Evolutionary conservation across 1,140 invertebrate genomes (phyloP).

Genomic region (Halesus radiatus): DNA sequence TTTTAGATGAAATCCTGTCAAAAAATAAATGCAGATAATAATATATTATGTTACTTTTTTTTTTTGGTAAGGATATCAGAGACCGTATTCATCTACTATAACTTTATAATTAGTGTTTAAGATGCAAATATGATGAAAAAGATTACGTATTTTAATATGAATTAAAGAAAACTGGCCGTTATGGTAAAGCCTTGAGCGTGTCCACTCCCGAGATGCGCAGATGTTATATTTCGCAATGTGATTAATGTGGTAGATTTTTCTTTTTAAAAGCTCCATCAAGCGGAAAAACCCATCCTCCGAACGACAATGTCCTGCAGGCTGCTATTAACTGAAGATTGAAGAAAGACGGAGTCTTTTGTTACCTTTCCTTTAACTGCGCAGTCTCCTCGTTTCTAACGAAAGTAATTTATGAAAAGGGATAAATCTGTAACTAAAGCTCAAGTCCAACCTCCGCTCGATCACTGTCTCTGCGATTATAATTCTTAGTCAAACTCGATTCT

Average conservation of each 20-base stretch:
- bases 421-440: constrained; percentile 51
- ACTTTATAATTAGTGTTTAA: no score
- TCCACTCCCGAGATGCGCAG: background rate
- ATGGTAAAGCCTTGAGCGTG: background rate
- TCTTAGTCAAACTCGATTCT: background rate
- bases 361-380: constrained; percentile 44
- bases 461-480: constrained; percentile 13
- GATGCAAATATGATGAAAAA: no score
- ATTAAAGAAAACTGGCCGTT: background rate
- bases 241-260: constrained; percentile 35
- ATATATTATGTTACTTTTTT: no score
- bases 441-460: constrained; percentile 48
- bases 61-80: no score
- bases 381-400: constrained; percentile 49
- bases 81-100: no score
- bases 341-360: constrained; percentile 52
- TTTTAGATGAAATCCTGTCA: no score
- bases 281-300: constrained; percentile 17
- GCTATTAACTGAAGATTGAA: constrained; percentile 52
- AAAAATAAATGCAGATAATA: no score
- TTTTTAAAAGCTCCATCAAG: constrained; percentile 33
- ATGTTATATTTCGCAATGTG: constrained; percentile 15
- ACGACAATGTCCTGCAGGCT: constrained; percentile 49
- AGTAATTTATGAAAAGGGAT: constrained; percentile 57
- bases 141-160: no score